Evolutionary conservation across 2,113 vertebrate genomes (phyloP).

Genomic region (Elephas maximus): DNA sequence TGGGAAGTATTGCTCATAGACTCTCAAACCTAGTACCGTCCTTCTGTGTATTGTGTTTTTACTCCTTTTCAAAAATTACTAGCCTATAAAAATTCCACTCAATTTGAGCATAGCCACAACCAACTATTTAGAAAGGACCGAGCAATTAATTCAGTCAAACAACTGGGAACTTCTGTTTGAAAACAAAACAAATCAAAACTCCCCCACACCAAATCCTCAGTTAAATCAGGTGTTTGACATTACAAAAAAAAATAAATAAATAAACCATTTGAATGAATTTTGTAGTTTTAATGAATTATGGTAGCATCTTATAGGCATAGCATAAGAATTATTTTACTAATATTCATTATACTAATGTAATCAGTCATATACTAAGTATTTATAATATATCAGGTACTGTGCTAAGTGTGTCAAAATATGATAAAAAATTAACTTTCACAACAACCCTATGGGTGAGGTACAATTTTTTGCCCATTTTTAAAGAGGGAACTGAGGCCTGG

Average conservation of each 20-base stretch:
- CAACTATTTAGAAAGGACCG: background rate
- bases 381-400: background rate
- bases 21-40: background rate
- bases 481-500: background rate
- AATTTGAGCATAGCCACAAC: background rate
- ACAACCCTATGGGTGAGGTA: background rate
- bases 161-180: background rate
- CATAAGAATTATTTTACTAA: slow-evolving; percentile 9
- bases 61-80: slow-evolving; percentile 24
- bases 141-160: slow-evolving; percentile 18
- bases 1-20: background rate
- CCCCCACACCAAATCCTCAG: background rate
- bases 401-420: background rate
- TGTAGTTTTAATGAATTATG: slow-evolving; percentile 38
- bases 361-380: background rate
- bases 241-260: slow-evolving; percentile 12
- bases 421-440: background rate
- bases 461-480: background rate
- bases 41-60: slow-evolving; percentile 13
- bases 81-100: background rate
- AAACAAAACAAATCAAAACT: background rate
- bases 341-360: background rate
- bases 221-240: slow-evolving; percentile 35
- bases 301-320: background rate
- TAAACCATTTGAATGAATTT: background rate